Conservation (phyloP, 2,797 vertebrate genomes). For the Dendrocincla tyrannina region DNA sequence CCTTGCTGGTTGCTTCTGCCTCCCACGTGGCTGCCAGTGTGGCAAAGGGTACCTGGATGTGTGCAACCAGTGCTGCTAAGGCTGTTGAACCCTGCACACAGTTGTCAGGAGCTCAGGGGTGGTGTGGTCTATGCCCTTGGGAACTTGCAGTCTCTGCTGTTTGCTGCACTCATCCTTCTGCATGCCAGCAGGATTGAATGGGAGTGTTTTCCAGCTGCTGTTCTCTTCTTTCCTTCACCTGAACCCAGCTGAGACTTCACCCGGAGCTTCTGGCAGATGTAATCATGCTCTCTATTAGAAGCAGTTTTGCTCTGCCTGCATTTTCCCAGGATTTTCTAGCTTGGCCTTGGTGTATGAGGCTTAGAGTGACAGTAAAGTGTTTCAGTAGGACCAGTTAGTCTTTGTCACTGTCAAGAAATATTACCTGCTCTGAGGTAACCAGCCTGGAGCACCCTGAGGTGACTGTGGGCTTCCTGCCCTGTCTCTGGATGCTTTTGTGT, state of each 20-base stretch:
- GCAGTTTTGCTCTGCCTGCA: neutral
- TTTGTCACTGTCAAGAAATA: neutral
- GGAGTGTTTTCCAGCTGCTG: neutral
- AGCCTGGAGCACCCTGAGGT: neutral
- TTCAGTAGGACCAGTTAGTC: neutral
- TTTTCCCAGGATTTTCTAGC: neutral
- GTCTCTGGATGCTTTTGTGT: neutral
- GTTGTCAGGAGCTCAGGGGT: neutral
- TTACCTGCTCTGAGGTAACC: neutral
- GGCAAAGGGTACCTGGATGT: neutral
- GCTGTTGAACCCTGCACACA: neutral
- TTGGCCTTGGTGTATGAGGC: neutral
- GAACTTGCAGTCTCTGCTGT: neutral
- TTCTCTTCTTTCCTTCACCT: neutral
- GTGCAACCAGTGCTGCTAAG: neutral
- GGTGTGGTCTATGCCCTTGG: neutral
- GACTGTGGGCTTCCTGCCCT: neutral
- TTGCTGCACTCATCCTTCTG: neutral
- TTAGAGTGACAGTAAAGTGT: neutral
- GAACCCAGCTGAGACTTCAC: neutral
- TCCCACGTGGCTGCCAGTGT: neutral
- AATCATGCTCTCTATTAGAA: neutral
- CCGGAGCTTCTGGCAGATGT: accelerated
- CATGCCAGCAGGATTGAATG: neutral
- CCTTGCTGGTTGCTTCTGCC: neutral